Evolutionary conservation across 2,797 vertebrate genomes (phyloP).

Genomic region (Arremon brunneinucha): DNA sequence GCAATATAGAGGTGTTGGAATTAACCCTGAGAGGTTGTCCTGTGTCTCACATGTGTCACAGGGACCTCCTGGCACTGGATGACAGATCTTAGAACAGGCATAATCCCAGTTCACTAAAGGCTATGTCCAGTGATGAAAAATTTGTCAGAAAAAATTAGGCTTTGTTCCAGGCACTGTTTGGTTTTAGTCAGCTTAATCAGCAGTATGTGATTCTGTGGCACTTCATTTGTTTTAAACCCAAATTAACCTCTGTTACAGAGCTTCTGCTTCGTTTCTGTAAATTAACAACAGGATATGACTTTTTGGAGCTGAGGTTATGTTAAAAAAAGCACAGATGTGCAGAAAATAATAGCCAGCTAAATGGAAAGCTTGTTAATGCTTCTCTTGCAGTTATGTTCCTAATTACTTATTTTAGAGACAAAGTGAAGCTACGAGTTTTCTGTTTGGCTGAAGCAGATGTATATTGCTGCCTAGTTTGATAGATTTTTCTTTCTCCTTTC

Average conservation of each 20-base stretch:
- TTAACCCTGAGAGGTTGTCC: background rate
- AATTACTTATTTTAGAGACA: background rate
- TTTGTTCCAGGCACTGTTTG: background rate
- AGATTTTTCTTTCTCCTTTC: background rate
- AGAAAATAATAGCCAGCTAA: background rate
- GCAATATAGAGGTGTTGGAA: background rate
- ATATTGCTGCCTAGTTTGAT: background rate
- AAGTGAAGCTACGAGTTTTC: background rate
- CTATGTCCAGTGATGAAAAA: background rate
- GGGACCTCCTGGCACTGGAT: background rate
- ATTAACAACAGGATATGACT: background rate
- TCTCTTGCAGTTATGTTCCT: background rate
- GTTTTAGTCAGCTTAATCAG: slow-evolving; percentile 14
- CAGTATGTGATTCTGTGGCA: background rate
- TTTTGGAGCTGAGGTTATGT: background rate
- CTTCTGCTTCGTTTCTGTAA: background rate
- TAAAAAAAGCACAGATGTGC: background rate
- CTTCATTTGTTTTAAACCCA: slow-evolving; percentile 29
- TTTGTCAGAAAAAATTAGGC: background rate
- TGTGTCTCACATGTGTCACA: background rate
- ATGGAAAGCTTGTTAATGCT: background rate
- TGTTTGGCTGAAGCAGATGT: background rate
- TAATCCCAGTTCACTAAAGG: background rate
- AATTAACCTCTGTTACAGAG: slow-evolving; percentile 18
- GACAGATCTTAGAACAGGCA: background rate